A percentile compares a stretch with the other conserved stretches of the same genome.
Conservation (phyloP, 1,140 invertebrate genomes). For the Bactericera cockerelli region DNA sequence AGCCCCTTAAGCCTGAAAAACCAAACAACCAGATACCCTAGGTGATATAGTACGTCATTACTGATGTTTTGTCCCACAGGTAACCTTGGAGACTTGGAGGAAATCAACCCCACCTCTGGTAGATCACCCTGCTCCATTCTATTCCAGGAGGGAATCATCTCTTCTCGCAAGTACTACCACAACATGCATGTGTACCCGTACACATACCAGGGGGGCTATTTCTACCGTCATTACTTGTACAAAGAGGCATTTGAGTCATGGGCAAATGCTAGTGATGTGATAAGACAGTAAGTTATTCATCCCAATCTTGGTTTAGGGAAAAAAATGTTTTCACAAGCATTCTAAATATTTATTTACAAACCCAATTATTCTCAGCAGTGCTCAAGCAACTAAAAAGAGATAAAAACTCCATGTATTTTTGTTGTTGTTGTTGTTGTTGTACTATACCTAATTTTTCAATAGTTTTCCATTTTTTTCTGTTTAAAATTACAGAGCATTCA, state of each 20-base stretch:
- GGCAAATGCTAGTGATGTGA: constrained; percentile 85
- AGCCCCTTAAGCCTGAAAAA: too few species aligned
- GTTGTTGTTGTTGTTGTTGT: too few species aligned
- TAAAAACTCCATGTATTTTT: too few species aligned
- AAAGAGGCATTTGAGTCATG: constrained; percentile 86
- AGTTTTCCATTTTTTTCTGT: too few species aligned
- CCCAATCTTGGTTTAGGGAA: too few species aligned
- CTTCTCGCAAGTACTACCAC: constrained; percentile 62
- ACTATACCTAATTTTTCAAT: too few species aligned
- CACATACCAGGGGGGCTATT: constrained; percentile 84
- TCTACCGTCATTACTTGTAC: constrained; percentile 74
- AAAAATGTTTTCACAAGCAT: too few species aligned
- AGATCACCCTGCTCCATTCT: constrained; percentile 35
- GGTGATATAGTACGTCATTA: background rate
- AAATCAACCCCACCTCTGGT: constrained; percentile 53
- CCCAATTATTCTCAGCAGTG: too few species aligned
- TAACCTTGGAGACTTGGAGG: constrained; percentile 82
- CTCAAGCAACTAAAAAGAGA: too few species aligned
- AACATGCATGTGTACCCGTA: constrained; percentile 94
- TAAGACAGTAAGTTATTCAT: constrained; percentile 56
- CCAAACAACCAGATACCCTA: too few species aligned
- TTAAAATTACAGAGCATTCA: too few species aligned
- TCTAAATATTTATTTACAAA: too few species aligned
- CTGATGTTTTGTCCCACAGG: constrained; percentile 25
- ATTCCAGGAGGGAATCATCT: constrained; percentile 63